A percentile compares a stretch with the other conserved stretches of the same genome.
phyloP scores from a whole-genome alignment of 2,888 invertebrate genomes.

The Portevinia maculata region DNA sequence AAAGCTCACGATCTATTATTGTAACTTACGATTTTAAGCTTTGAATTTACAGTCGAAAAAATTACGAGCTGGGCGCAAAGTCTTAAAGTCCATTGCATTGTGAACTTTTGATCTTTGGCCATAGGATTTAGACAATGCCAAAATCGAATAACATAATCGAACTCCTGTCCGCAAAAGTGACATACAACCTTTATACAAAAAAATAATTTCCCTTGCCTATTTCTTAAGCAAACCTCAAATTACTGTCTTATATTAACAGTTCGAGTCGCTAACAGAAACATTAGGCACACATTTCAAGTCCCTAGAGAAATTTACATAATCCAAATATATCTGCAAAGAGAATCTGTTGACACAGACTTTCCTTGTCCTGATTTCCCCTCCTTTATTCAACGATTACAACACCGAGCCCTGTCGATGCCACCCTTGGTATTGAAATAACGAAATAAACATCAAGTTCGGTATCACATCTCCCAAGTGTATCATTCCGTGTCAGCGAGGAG shows the following conservation, averaged over 20 bases:
- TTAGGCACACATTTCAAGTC: neutral
- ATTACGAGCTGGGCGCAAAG: too few relatives aligned
- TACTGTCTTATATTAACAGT: neutral
- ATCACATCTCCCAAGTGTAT: neutral
- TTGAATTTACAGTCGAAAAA: too few relatives aligned
- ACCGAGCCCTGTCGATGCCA: too few relatives aligned
- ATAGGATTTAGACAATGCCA: too few relatives aligned
- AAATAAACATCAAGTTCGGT: neutral
- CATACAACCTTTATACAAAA: too few relatives aligned
- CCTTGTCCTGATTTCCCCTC: neutral
- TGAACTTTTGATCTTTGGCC: too few relatives aligned
- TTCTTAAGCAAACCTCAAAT: neutral
- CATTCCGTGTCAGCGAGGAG: neutral
- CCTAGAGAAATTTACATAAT: conserved; percentile 1
- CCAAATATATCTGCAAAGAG: neutral
- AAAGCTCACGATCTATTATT: too few relatives aligned
- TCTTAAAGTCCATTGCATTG: too few relatives aligned
- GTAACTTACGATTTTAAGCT: too few relatives aligned
- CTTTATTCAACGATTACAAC: neutral
- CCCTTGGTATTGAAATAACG: neutral
- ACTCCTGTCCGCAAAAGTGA: too few relatives aligned
- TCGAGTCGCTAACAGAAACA: neutral
- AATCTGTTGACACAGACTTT: conserved; percentile 1
- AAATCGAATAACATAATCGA: too few relatives aligned
- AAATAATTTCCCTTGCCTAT: too few relatives aligned